Conservation (phyloP, 2,113 vertebrate genomes). For the Monarcha castaneiventris region DNA sequence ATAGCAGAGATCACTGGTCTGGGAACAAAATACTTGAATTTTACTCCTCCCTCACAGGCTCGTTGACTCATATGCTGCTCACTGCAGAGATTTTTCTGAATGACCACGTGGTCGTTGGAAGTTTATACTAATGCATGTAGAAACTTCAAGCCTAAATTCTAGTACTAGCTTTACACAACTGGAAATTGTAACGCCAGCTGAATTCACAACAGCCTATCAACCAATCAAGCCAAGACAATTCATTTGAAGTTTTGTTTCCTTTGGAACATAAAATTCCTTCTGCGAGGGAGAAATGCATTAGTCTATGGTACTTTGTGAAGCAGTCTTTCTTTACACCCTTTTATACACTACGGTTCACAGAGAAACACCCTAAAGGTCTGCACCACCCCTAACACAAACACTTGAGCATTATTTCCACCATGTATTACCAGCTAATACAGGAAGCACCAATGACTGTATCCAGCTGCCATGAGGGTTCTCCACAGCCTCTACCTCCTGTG, state of each 20-base stretch:
- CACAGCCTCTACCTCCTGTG: neutral
- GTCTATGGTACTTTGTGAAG: neutral
- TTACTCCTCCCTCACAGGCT: neutral
- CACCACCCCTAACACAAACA: neutral
- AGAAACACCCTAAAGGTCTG: neutral
- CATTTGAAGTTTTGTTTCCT: neutral
- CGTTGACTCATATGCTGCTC: neutral
- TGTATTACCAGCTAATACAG: neutral
- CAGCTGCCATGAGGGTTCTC: neutral
- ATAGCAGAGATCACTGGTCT: conserved; percentile 46
- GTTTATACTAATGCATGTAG: neutral
- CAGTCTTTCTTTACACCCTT: neutral
- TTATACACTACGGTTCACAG: neutral
- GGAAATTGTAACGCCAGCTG: neutral
- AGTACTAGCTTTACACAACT: neutral
- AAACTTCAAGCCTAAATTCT: neutral
- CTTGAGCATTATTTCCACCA: neutral
- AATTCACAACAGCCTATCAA: neutral
- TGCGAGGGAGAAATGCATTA: neutral
- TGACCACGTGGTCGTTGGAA: neutral
- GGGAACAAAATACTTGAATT: conserved; percentile 18
- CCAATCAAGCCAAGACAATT: neutral
- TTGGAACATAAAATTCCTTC: neutral
- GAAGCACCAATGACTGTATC: neutral
- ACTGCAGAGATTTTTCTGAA: neutral